Evolutionary conservation across 2,797 vertebrate species (phyloP).

Genomic region (Pogonophryne albipinna): DNA sequence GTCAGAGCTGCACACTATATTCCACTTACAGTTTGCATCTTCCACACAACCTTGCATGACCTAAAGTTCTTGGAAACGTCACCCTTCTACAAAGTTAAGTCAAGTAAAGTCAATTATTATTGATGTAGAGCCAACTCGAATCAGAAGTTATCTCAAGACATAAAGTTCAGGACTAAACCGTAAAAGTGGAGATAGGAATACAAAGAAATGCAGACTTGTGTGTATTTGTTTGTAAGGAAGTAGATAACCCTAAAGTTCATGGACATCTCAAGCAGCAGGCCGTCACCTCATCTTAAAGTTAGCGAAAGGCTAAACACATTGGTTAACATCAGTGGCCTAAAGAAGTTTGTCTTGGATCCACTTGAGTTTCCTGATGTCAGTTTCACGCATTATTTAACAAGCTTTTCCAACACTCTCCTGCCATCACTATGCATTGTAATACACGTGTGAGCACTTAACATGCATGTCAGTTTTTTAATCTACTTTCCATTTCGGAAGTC

Average conservation of each 20-base stretch:
- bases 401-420: background rate
- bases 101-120: no score
- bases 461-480: constrained; percentile 46
- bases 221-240: background rate
- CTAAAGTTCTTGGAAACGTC: background rate
- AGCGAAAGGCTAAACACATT: background rate
- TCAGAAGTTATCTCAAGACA: no score
- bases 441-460: constrained; percentile 35
- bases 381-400: constrained; percentile 9
- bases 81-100: background rate
- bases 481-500: constrained; percentile 56
- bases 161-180: no score
- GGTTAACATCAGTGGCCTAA: background rate
- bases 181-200: background rate
- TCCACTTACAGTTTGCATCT: background rate
- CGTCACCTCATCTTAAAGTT: background rate
- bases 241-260: background rate
- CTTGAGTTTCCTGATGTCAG: background rate
- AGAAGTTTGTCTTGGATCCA: background rate
- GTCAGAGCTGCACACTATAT: background rate
- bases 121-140: no score
- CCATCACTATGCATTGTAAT: constrained; percentile 15
- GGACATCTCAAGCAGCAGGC: background rate
- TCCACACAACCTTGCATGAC: constrained; percentile 9
- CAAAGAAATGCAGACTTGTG: background rate